Percentiles rank a stretch among this genome's conserved stretches.
Conservation (phyloP, 2,888 invertebrate genomes). For the Ptychoptera contaminata region DNA sequence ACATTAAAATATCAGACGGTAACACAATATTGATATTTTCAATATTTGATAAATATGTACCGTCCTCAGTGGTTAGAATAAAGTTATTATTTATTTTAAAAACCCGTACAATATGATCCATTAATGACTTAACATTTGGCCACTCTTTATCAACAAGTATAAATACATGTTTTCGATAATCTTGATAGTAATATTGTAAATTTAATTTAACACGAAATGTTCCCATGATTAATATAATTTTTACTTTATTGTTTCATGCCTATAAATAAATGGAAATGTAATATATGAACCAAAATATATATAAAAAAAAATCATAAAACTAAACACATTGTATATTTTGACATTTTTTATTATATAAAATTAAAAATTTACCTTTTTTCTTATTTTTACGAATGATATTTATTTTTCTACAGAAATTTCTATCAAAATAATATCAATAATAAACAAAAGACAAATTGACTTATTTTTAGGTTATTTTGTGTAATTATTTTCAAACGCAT, state of each 20-base stretch:
- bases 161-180: conserved; percentile 3
- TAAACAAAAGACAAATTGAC: too few relatives aligned
- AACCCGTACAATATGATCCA: conserved; percentile 4
- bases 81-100: conserved; percentile 5
- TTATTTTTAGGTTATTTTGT: too few relatives aligned
- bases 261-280: too few relatives aligned
- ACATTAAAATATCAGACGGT: background rate
- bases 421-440: background rate
- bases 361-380: too few relatives aligned
- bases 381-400: too few relatives aligned
- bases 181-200: conserved; percentile 6
- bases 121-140: conserved; percentile 5
- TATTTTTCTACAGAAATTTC: background rate
- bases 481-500: too few relatives aligned
- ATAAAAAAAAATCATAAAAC: too few relatives aligned
- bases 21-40: background rate
- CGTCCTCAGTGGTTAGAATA: conserved; percentile 4
- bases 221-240: background rate
- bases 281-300: too few relatives aligned
- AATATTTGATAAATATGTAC: background rate
- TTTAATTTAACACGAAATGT: conserved; percentile 6
- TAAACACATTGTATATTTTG: too few relatives aligned
- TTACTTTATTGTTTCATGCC: background rate
- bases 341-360: too few relatives aligned
- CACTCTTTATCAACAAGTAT: conserved; percentile 5